Base-by-base conservation (phyloP, 1,140 invertebrate species). In the Daktulosphaira vitifoliae region DNA sequence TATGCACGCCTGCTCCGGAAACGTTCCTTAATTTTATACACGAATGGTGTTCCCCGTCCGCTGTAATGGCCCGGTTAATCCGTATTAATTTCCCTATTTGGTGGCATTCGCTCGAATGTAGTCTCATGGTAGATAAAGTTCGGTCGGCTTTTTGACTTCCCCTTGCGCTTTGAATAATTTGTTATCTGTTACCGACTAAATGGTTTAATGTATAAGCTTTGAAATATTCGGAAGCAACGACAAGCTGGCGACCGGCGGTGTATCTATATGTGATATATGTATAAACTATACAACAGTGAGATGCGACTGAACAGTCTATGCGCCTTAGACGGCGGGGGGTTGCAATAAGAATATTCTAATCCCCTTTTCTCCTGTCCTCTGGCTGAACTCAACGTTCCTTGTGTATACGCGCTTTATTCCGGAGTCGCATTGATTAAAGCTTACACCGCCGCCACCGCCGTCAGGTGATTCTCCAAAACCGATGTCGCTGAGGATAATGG, bases 101-200 rank as follows among this genome's bases (percentile, higher is more conserved):
- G 13, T 38, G 6, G n/a, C 20, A 23, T 9, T 7, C 16, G 50
- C 15, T n/a, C n/a, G n/a, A n/a, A n/a, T n/a, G n/a, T n/a, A n/a
- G n/a, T n/a, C n/a, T n/a, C 11, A 33, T 11, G n/a, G 38, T 9
- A 44, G 38, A 59, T 44, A 44, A 59, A 44, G 38, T 59, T 44
- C 39, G 25, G 13, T 38, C 15, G 25, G 42, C 39, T 44, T 23
- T 54, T 39, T 54, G 33, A 54, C 52, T 37, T 54, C 38, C 15
- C 54, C 37, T 3, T n/a, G 23, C 39, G 39, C 20, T 59, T 44
- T 44, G n/a, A 42, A 59, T 44, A 59, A 59, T 59, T 59, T 59
- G 54, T 59, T 59, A 59, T 59, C 54, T 44, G 39, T 59, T 59
- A 26, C 54, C 54, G 42, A 44, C 38, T 44, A 25, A 26, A 59